Evolutionary conservation across 2,113 vertebrate species (phyloP).

Genomic region (Pica pica): DNA sequence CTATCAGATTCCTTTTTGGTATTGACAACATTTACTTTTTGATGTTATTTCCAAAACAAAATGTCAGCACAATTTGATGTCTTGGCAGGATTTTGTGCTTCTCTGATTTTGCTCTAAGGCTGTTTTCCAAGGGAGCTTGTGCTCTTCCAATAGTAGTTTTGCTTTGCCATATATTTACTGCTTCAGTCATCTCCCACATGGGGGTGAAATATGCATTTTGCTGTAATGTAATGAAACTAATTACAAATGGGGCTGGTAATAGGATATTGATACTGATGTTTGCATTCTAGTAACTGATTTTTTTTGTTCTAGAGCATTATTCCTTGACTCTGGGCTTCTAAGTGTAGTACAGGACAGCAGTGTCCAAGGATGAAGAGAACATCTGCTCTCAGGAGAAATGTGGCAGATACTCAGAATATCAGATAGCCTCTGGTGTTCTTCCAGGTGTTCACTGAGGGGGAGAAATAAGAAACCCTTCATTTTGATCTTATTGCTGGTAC

Average conservation of each 20-base stretch:
- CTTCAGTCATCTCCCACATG: background rate
- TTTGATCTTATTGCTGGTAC: background rate
- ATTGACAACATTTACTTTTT: background rate
- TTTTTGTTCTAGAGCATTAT: background rate
- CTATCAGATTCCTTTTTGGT: background rate
- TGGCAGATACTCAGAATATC: background rate
- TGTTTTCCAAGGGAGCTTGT: background rate
- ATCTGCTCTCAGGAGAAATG: background rate
- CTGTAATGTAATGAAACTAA: background rate
- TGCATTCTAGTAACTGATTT: background rate
- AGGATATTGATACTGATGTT: background rate
- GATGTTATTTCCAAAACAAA: constrained; percentile 4
- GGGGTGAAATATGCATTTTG: background rate
- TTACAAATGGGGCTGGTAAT: background rate
- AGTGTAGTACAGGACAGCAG: background rate
- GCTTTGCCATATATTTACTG: background rate
- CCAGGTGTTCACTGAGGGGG: background rate
- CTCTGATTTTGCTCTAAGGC: background rate
- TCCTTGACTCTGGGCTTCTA: background rate
- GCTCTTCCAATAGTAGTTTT: background rate
- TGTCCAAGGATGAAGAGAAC: background rate
- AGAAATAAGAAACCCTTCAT: background rate
- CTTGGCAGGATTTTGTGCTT: background rate
- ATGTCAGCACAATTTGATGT: background rate
- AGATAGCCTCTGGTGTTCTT: background rate